Percentiles rank a stretch among this genome's conserved stretches.
Evolutionary conservation across 2,888 invertebrate genomes (phyloP).

Genomic region (Chloroclysta siterata): DNA sequence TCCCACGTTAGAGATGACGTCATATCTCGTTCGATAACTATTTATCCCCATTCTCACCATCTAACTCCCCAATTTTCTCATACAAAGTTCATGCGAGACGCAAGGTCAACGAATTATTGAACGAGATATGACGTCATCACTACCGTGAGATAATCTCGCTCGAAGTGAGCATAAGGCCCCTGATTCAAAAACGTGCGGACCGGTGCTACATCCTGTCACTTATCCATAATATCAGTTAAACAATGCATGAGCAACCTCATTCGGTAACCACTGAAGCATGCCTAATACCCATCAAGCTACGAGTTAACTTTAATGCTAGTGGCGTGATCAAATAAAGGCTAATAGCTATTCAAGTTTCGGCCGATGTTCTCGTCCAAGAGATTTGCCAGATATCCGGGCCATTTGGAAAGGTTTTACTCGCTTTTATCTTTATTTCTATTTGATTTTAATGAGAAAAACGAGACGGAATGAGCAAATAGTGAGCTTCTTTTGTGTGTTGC

Average conservation of each 20-base stretch:
- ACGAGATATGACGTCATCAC: no score
- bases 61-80: no score
- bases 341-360: conserved; percentile 17
- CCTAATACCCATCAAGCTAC: conserved; percentile 18
- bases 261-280: conserved; percentile 7
- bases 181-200: not conserved
- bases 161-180: no score
- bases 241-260: conserved; percentile 20
- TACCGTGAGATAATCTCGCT: no score
- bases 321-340: conserved; percentile 24
- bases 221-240: conserved; percentile 15
- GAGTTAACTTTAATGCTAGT: conserved; percentile 26
- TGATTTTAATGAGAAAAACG: not conserved
- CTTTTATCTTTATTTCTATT: not conserved
- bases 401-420: not conserved
- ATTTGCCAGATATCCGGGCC: not conserved
- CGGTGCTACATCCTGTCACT: conserved; percentile 6
- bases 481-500: no score
- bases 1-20: no score
- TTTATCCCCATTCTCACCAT: no score
- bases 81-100: no score
- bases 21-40: no score
- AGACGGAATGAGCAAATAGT: no score
- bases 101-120: no score
- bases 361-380: conserved; percentile 5